phyloP scores from a whole-genome alignment of 2,888 invertebrate genomes.

The Cephus runcator region DNA sequence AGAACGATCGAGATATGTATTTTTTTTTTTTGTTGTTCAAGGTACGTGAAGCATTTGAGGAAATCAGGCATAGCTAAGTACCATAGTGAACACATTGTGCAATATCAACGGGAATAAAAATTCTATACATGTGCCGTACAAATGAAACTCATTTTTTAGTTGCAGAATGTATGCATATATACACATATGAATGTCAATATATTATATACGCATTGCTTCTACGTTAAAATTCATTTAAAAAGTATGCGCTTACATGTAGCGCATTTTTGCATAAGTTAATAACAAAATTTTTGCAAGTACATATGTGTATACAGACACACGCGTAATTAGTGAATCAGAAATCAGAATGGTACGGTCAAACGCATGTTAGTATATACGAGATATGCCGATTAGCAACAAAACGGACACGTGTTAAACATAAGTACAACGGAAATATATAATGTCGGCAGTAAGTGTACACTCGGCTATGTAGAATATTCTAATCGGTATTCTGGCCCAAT shows the following conservation, averaged over 20 bases:
- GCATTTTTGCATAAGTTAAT: background rate
- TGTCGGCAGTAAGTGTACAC: conserved; percentile 63
- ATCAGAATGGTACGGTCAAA: conserved; percentile 2
- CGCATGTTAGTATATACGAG: conserved; percentile 47
- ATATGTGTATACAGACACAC: background rate
- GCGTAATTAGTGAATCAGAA: conserved; percentile 2
- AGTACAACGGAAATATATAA: conserved; percentile 59
- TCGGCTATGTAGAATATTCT: conserved; percentile 34
- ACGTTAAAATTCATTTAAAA: conserved; percentile 18
- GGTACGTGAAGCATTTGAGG: conserved; percentile 65
- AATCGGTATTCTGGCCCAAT: background rate
- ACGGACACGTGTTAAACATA: conserved; percentile 58
- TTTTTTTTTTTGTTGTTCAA: conserved; percentile 47
- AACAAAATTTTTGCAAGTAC: background rate
- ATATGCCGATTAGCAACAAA: conserved; percentile 55
- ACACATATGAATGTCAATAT: background rate
- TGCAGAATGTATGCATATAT: conserved; percentile 49
- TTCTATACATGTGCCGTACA: conserved; percentile 72
- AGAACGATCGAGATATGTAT: conserved; percentile 7
- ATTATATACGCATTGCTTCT: background rate
- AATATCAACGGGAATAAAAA: conserved; percentile 66
- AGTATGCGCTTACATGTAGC: background rate
- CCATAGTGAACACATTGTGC: conserved; percentile 66
- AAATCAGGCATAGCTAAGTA: conserved; percentile 65
- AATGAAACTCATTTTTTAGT: conserved; percentile 70